Base-by-base conservation (phyloP, 2,888 invertebrate genomes). In the Amiota communis region DNA sequence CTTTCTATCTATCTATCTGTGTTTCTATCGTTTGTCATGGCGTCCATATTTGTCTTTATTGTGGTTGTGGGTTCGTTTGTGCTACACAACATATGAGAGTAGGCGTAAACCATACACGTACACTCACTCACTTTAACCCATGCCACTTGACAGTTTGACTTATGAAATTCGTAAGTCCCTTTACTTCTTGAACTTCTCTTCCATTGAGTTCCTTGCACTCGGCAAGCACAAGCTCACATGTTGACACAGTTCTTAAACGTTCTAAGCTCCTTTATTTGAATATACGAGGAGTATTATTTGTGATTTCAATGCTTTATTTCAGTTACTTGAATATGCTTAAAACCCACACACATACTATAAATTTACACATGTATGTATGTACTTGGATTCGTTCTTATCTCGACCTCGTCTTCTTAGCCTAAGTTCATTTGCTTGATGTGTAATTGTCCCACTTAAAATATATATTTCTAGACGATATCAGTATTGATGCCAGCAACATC, bases 161-260 rank as follows among this genome's bases (percentile, higher is more conserved):
- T 65, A 48, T 65, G 65, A 46, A 15, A 13, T 65, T 11, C 49
- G 9, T 65, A 46, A n/a, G 8, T 48, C 48, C 12, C 17, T 65
- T 65, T 12, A 13, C 46, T 56, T 1, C 17, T 13, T 56, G 8
- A 20, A 17, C 23, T 59, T 10, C 23, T 17, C n/a, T 1, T 6
- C 36, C 36, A 36, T 36, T 15, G 15, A 65, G 65, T 65, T 65
- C 65, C 15, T 65, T 65, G 48, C 65, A 47, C 48, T 48, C 20
- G n/a, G 17, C 65, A 47, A 15, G n/a, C 20, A 15, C 48, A 65
- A 49, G 48, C 47, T 17, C 47, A 65, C 15, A 48, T 65, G 65
- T 65, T 65, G 65, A 65, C 65, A 65, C 48, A 65, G 46, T 65
- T 65, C 65, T 47, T 47, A 47, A 36, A 47, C 10, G 48, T 48